Percentiles rank a stretch among this genome's conserved stretches.
Evolutionary conservation across 2,113 vertebrate species (phyloP).

Genomic region (Eudyptes chrysolophus): DNA sequence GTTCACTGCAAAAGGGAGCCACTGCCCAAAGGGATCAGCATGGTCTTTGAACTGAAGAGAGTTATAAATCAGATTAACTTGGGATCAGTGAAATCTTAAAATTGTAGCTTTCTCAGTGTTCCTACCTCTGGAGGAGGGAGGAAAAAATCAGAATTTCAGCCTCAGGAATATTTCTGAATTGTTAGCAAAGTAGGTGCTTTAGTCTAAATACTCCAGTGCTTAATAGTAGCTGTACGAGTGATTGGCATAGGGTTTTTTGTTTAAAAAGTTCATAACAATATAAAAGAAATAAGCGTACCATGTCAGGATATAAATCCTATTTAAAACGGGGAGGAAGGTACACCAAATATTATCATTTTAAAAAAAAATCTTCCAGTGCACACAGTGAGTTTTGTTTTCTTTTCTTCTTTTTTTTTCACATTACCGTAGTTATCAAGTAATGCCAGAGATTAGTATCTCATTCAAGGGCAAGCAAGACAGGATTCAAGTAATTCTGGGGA

Average conservation of each 20-base stretch:
- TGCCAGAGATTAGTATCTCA: background rate
- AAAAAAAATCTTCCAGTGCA: background rate
- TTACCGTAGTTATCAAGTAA: background rate
- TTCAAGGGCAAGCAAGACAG: background rate
- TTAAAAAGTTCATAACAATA: background rate
- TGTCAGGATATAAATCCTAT: background rate
- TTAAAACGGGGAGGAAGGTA: background rate
- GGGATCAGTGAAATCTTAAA: background rate
- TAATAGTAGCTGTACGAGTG: background rate
- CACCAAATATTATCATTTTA: background rate
- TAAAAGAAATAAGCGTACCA: background rate
- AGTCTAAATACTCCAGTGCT: background rate
- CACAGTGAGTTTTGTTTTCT: background rate
- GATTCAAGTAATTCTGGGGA: background rate
- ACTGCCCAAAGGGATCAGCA: background rate
- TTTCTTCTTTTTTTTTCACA: rapidly evolving
- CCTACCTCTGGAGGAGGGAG: background rate
- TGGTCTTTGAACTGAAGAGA: background rate
- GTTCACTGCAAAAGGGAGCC: background rate
- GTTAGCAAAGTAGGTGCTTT: background rate
- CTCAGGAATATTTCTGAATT: background rate
- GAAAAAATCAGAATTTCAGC: background rate
- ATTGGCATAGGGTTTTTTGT: background rate
- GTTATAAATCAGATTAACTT: background rate
- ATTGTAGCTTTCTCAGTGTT: background rate